Evolutionary conservation across 1,140 invertebrate genomes (phyloP), one percentile per base, ranked within the genome.

Genomic region (Choristoneura fumiferana): DNA sequence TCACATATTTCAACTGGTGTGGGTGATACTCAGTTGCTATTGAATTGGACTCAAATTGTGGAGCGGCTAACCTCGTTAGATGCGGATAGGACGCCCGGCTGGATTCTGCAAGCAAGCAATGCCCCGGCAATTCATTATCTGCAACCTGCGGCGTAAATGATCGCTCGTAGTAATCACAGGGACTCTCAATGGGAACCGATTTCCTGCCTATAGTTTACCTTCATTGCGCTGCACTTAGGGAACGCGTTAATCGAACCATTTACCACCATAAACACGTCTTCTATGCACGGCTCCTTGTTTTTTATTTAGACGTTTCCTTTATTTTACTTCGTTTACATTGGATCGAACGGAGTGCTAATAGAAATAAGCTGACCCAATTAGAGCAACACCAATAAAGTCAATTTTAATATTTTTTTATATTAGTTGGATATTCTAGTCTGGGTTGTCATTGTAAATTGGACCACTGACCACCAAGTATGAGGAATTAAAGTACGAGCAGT

Each of bases 51-150:
- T 29, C 12, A 29, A 29, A 49, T 43, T 22, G 67, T 69, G 73
- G 72, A 76, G 62, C 61, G 37, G 60, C 54, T 83, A 83, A 83
- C 76, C 76, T 82, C 71, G 72, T 85, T 85, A 83, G 73, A 73
- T 73, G 65, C 63, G 60, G 70, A 74, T 76, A 69, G 64, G 68
- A 72, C 65, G 73, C 63, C 22, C 62, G 65, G 67, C 67, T 78
- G 69, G 74, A 79, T 84, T 85, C 76, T 79, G 80, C 76, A 85
- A 80, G 80, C 76, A 62, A 81, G 77, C 73, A 77, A 75, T 72
- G 65, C 64, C 65, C 73, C 71, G 55, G 76, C 77, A 84, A 84
- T 79, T 85, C 81, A 81, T 83, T 79, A 76, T 72, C 69, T 67
- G 62, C 68, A 77, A 78, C 65, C 70, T 60, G 71, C 60, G 59